phyloP scores from a whole-genome alignment of 92 coral and sea anemone species.

The Galaxea fascicularis region DNA sequence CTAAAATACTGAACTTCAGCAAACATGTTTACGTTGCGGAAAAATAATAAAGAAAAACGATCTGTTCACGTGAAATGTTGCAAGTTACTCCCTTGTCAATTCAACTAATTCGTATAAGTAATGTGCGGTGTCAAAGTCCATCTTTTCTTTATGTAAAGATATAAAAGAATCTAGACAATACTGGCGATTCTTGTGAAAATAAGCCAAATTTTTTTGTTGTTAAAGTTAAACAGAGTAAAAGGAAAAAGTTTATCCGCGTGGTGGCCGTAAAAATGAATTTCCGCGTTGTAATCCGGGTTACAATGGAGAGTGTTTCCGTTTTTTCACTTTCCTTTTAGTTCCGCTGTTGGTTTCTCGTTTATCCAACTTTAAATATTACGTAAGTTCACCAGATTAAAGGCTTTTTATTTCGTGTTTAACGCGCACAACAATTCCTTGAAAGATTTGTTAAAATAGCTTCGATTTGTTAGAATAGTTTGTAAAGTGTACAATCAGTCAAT shows the following conservation, averaged over 20 bases:
- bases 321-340: neutral
- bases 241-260: neutral
- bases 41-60: neutral
- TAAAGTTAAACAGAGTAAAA: neutral
- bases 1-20: neutral
- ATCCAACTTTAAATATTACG: no score
- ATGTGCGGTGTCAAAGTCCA: conserved; percentile 39
- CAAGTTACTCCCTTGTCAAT: conserved; percentile 10
- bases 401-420: no score
- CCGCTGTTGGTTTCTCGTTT: neutral
- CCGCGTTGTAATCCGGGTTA: neutral
- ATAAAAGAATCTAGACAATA: neutral
- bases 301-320: neutral
- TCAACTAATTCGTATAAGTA: conserved; percentile 11
- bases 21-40: neutral
- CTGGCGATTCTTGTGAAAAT: neutral
- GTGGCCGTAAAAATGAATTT: neutral
- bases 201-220: conserved; percentile 1
- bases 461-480: no score
- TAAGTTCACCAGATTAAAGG: no score
- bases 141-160: neutral
- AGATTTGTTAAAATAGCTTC: no score
- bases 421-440: no score
- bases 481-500: neutral
- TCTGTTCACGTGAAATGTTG: neutral